Percentiles rank a stretch among this genome's conserved stretches.
phyloP scores from a whole-genome alignment of 2,113 vertebrate genomes.

The Alouatta palliata region DNA sequence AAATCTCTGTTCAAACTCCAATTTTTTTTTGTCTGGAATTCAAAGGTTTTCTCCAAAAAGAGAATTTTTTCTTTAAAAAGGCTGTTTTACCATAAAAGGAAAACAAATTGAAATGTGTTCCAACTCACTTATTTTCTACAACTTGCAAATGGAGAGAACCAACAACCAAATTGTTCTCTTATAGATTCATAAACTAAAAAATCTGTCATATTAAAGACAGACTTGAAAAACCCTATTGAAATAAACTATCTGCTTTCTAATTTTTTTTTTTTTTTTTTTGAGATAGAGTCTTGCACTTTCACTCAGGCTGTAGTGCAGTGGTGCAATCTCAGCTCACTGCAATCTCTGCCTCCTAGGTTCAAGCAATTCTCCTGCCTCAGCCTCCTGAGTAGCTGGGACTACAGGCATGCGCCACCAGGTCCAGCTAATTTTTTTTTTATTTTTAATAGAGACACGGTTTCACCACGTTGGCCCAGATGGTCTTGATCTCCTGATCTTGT shows the following conservation, averaged over 20 bases:
- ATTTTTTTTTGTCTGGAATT: neutral
- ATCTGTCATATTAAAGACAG: neutral
- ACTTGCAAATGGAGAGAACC: conserved; percentile 20
- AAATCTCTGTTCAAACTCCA: conserved; percentile 33
- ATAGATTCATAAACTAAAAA: neutral
- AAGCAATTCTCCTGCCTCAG: too few relatives aligned
- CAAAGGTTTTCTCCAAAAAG: conserved; percentile 30
- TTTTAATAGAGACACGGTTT: too few relatives aligned
- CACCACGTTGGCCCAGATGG: too few relatives aligned
- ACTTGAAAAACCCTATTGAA: neutral
- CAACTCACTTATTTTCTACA: conserved; percentile 9
- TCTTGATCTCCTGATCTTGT: too few relatives aligned
- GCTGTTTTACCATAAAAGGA: conserved; percentile 58
- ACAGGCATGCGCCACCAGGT: too few relatives aligned
- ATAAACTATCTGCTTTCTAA: neutral
- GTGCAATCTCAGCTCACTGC: too few relatives aligned
- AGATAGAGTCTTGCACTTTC: too few relatives aligned
- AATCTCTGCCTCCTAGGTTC: too few relatives aligned
- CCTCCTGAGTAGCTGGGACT: too few relatives aligned
- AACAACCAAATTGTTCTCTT: conserved; percentile 1
- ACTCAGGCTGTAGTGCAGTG: too few relatives aligned
- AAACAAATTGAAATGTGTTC: conserved; percentile 53
- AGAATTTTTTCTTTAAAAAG: conserved; percentile 18
- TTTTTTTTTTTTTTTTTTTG: neutral
- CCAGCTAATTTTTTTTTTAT: too few relatives aligned